A percentile compares a stretch with the other conserved stretches of the same genome.
These are phyloP conservation scores for Channa argus DNA, from an alignment of 2,113 vertebrate genomes.

Conservation along the genomic window DNA sequence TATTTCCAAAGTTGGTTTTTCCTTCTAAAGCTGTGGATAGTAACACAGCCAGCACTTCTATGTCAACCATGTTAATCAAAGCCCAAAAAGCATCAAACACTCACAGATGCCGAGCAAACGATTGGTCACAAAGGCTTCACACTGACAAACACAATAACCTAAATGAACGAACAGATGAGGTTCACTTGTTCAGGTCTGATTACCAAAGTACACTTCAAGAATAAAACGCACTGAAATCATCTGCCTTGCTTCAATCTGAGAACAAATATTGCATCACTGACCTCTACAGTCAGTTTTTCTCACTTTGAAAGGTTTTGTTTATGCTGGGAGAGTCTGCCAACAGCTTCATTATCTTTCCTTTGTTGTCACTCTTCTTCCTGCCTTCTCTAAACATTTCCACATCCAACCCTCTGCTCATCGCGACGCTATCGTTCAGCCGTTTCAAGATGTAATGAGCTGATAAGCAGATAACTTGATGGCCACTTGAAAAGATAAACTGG, in stretches of 20 bases:
- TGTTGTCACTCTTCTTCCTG: background rate
- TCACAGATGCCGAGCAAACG: background rate
- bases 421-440: constrained; percentile 16
- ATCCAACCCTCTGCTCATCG: background rate
- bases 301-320: background rate
- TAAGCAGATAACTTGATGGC: constrained; percentile 11
- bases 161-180: background rate
- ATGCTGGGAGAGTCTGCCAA: background rate
- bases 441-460: constrained; percentile 14
- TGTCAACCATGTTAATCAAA: background rate
- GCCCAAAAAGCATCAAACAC: background rate
- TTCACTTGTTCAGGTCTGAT: background rate
- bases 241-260: background rate
- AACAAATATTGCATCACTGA: background rate
- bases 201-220: background rate
- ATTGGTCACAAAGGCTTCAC: background rate
- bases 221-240: background rate
- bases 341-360: background rate
- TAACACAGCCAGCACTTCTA: background rate
- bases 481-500: constrained; percentile 29
- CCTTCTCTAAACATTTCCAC: constrained; percentile 15
- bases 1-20: background rate
- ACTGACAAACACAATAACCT: constrained; percentile 8
- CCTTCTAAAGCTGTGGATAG: background rate
- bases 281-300: background rate